A percentile compares a stretch with the other conserved stretches of the same genome.
These are phyloP conservation scores for Cebus imitator DNA, from an alignment of 2,113 vertebrate species.

Conservation along the genomic window DNA sequence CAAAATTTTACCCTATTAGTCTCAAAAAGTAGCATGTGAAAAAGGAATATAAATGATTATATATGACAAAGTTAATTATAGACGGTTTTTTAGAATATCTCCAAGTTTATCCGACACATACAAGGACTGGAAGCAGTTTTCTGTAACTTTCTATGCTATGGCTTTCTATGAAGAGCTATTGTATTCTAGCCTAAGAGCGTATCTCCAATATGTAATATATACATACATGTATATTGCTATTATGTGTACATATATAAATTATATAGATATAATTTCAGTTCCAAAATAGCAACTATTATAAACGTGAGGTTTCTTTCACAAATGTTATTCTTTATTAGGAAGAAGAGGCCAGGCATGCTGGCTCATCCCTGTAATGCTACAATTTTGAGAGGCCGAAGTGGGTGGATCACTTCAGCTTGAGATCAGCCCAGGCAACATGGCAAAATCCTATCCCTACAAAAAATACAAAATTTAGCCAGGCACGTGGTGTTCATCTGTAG, in stretches of 20 bases:
- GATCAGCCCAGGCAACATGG: too few relatives aligned
- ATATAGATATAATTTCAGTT: not conserved
- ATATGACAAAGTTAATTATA: slow-evolving; percentile 30
- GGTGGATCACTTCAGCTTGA: too few relatives aligned
- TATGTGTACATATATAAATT: not conserved
- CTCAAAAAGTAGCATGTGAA: slow-evolving; percentile 9
- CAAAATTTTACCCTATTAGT: not conserved
- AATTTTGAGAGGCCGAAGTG: too few relatives aligned
- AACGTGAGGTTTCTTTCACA: not conserved
- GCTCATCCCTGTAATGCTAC: too few relatives aligned
- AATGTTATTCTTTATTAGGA: slow-evolving; percentile 13
- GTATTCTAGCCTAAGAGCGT: not conserved
- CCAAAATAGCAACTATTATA: slow-evolving; percentile 37
- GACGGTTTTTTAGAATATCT: not conserved
- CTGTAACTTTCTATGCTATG: not conserved
- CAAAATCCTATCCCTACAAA: too few relatives aligned
- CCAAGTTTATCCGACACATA: not conserved
- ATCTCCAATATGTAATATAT: not conserved
- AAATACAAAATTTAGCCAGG: too few relatives aligned
- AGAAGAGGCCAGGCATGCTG: not conserved
- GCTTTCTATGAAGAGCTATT: not conserved
- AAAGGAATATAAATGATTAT: not conserved
- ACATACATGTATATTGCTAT: not conserved
- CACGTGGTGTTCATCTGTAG: too few relatives aligned
- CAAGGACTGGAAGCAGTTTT: not conserved